Base-by-base conservation (phyloP, 1,140 invertebrate species). In the Yoshiicerus persimilis region DNA sequence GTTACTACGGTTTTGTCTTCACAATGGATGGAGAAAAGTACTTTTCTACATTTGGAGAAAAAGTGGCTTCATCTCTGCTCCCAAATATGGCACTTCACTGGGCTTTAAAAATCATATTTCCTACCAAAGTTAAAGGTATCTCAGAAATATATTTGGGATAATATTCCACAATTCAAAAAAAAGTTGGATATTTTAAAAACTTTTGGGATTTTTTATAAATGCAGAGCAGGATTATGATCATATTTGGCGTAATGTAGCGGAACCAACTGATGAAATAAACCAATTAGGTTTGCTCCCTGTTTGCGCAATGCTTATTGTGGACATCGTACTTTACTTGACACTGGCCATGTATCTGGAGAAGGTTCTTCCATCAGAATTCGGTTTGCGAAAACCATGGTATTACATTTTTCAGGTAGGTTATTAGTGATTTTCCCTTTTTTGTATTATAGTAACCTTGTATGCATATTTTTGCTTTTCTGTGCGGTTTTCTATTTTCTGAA, bases 1-100 rank as follows among this genome's bases (percentile, higher is more conserved):
- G 94, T 2, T 96, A 96, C 90, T 92, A 95, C 13, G 66, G 1
- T 2, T 96, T 96, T 10, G 96, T 95, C 90, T 93, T 94, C 75
- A 94, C 96, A 87, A 92, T 96, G 25, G 92, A 93, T 20, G 92
- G 92, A 2, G 93, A 94, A 86, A 96, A 96, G 88, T 80, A 87
- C 23, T 89, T 84, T 25, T 41, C 88, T 8, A 92, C 92, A 0
- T 77, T 93, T 5, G 66, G 86, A 0, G 90, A 92, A 2, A 96
- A 96, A 91, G 87, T 95, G 0, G 66, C 93, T 16, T 93, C 94
- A 25, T 95, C 95, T 91, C 91, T 97, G 10, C 94, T 95, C 38
- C 94, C 95, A 5, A 97, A 96, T 91, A 95, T 96, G 2, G 96
- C 95, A 1, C 96, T 97, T 95, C 95, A 95, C 0, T 96, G 95